Base-by-base conservation (phyloP, 2,113 vertebrate genomes). In the Aramus guarauna region DNA sequence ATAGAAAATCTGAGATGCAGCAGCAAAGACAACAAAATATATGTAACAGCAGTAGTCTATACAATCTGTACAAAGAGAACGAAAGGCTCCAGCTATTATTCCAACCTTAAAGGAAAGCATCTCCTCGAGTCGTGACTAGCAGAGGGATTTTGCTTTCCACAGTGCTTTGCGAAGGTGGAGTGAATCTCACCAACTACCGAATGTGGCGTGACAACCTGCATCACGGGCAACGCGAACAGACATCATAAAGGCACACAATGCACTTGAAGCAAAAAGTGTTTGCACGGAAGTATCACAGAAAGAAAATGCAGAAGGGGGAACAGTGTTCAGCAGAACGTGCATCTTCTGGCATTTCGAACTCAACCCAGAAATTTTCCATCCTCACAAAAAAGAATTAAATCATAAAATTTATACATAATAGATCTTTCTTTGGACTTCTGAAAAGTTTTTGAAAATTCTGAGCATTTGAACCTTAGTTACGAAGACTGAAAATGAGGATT, bases 161-260 rank as follows among this genome's bases (percentile, higher is more conserved):
- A 2, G 4, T 36, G 59, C 71, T 74, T 3, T 71, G 74, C n/a
- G 47, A 62, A 85, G 71, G 53, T 75, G 74, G 58, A 36, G 66
- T 22, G 74, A 37, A 27, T 15, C 18, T 68, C 52, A 9, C 3
- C 45, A 78, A 24, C 14, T 15, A 2, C 56, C 14, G 64, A 53
- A 41, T 0, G 10, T 78, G 47, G 72, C 4, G 6, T 17, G 41
- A 83, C 48, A 84, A 0, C 74, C 62, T 16, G 27, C 39, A 10
- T 30, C 71, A n/a, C 0, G 1, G 85, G 67, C 59, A 69, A 29
- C 45, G 41, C 0, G 2, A 34, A 30, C 60, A 60, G 55, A 34
- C 34, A 16, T 9, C 1, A 1, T 5, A 9, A 64, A 32, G 81
- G 77, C 9, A 6, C 58, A 27, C 30, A 41, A n/a, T 0, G 12